phyloP scores from a whole-genome alignment of 2,113 vertebrate genomes.

The Progne subis region DNA sequence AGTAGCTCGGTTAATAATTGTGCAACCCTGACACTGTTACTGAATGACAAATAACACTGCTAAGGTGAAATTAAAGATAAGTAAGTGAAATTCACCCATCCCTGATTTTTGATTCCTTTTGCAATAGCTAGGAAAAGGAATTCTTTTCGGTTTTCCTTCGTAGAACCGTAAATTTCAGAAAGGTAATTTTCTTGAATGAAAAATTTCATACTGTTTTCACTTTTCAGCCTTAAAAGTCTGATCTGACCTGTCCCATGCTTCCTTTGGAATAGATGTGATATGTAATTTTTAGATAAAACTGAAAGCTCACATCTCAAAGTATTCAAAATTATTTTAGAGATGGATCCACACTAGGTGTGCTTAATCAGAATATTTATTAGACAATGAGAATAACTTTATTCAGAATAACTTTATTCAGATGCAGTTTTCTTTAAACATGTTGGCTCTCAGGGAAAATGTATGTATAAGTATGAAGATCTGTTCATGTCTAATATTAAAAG shows the following conservation, averaged over 20 bases:
- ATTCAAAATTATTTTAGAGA: neutral
- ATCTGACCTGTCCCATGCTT: neutral
- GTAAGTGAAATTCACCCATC: neutral
- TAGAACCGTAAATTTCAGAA: neutral
- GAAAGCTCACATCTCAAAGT: neutral
- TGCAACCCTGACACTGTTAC: neutral
- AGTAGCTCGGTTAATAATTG: neutral
- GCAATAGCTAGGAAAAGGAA: neutral
- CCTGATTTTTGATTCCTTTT: neutral
- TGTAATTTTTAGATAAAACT: neutral
- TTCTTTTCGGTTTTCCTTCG: neutral
- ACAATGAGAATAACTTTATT: neutral
- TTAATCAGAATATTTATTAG: neutral
- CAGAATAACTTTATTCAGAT: neutral
- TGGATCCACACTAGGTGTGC: neutral
- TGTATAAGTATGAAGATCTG: neutral
- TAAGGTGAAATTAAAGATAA: neutral
- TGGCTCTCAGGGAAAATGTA: neutral
- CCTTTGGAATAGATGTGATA: neutral
- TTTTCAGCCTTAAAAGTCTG: neutral
- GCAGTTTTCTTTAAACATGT: neutral
- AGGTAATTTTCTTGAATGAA: neutral
- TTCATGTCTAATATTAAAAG: neutral
- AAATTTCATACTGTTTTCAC: neutral
- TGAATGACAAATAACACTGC: neutral